phyloP scores from a whole-genome alignment of 2,797 vertebrate species.

The Enteromius fasciolatus region DNA sequence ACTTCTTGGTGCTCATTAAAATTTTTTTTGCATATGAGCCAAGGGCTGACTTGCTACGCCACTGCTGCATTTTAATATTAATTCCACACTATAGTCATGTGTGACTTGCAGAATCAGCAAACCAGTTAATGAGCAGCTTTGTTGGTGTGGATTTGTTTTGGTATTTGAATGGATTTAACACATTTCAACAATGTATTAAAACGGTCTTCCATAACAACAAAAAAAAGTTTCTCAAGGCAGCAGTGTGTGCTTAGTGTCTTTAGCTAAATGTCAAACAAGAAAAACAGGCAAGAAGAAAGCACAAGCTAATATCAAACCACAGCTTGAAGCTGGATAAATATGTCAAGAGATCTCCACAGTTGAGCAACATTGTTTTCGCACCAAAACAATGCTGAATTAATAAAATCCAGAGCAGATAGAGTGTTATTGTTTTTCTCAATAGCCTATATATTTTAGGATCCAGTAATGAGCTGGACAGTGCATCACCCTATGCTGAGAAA shows the following conservation, averaged over 20 bases:
- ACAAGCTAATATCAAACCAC: conserved; percentile 64
- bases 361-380: background rate
- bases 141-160: conserved; percentile 14
- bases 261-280: conserved; percentile 36
- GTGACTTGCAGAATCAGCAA: conserved; percentile 22
- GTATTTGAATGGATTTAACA: conserved; percentile 20
- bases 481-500: conserved; percentile 10
- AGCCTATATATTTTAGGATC: background rate
- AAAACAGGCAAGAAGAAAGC: conserved; percentile 55
- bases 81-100: background rate
- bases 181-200: conserved; percentile 4
- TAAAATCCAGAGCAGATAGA: conserved; percentile 9
- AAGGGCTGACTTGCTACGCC: background rate
- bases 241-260: conserved; percentile 16
- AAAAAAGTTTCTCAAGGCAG: background rate
- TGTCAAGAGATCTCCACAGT: conserved; percentile 59
- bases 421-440: background rate
- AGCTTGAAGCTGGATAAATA: conserved; percentile 59
- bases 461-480: conserved; percentile 20
- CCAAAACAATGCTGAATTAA: conserved; percentile 11
- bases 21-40: background rate
- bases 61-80: conserved; percentile 4
- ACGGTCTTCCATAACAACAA: background rate
- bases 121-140: conserved; percentile 18
- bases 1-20: background rate